Evolutionary conservation across 2,888 invertebrate genomes (phyloP), one percentile per base, ranked within the genome.

Genomic region (Perithous albicinctus): DNA sequence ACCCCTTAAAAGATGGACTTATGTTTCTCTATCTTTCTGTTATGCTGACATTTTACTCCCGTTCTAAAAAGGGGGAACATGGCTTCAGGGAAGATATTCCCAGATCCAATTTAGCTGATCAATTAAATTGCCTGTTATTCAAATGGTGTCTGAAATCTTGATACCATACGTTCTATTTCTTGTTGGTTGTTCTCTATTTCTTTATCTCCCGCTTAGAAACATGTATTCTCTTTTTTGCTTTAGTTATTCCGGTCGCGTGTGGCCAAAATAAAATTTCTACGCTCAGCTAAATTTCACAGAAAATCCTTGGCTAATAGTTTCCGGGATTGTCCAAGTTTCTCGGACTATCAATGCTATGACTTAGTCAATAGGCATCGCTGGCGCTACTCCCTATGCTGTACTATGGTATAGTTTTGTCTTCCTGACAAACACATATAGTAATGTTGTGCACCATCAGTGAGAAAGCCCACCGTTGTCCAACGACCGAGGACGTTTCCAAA

Each of bases 181-280:
- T 80, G 72, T 80, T 81, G 77, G 80, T 80, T 79, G 80, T 83
- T 76, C 78, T 81, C 76, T 73, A 70, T 43, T 56, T 61, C 76
- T 74, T 67, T 75, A 20, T 48, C 76, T 56, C 51, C 81, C 6
- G 38, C 18, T 46, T 74, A 59, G 20, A 29, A 46, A 46, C 46
- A 38, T 67, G 61, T 64, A 64, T 79, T 70, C 38, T 56, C 69
- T 59, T 74, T 12, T n/a, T 64, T 73, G 15, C 29, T 15, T 32
- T 15, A 32, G 38, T 20, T 43, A 35, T 66, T 51, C 77, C 46
- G 43, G 43, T 67, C 54, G 64, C 61, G 43, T 8, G 73, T 26
- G 10, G 32, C 23, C 51, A 4, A 29, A 61, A 51, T 29, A 56
- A 63, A 69, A 64, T 69, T 69, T 56, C 38, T 38, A 41, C 46